These are phyloP conservation scores for Homalodisca vitripennis DNA, from an alignment of 1,140 invertebrate species.

Conservation along the genomic window DNA sequence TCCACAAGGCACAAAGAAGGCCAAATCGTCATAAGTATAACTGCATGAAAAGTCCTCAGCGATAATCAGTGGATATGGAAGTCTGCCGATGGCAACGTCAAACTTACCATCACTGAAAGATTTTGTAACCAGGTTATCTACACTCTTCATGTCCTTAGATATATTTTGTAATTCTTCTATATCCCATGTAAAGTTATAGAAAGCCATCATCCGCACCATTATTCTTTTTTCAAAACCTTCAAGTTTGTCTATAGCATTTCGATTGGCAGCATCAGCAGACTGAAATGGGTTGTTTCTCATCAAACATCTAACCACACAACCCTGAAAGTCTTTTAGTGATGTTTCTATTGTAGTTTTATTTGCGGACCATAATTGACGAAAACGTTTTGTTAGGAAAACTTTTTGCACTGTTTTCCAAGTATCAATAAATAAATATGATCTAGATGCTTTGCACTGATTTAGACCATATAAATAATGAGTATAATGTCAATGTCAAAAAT, in stretches of 20 bases:
- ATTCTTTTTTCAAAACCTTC: slow-evolving; percentile 4
- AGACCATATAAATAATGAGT: too few species aligned
- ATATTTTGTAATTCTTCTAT: neutral
- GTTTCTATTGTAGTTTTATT: too few species aligned
- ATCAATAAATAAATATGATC: slow-evolving; percentile 15
- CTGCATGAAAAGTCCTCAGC: neutral
- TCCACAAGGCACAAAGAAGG: neutral
- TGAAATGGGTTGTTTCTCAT: neutral
- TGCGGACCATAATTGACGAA: neutral
- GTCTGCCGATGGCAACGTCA: neutral
- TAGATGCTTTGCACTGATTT: too few species aligned
- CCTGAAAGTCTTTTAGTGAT: neutral
- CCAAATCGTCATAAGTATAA: neutral
- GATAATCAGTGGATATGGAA: neutral
- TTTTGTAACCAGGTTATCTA: neutral
- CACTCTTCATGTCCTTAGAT: neutral
- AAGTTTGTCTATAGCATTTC: neutral
- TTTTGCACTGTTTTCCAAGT: neutral
- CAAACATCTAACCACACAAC: neutral
- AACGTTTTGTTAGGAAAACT: neutral
- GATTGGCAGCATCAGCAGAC: neutral
- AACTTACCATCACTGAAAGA: neutral
- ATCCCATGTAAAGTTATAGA: neutral
- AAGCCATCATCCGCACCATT: neutral
- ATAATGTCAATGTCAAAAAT: too few species aligned